Percentiles rank a stretch among this genome's conserved stretches.
Conservation (phyloP, 2,797 vertebrate genomes). For the Parambassis ranga region DNA sequence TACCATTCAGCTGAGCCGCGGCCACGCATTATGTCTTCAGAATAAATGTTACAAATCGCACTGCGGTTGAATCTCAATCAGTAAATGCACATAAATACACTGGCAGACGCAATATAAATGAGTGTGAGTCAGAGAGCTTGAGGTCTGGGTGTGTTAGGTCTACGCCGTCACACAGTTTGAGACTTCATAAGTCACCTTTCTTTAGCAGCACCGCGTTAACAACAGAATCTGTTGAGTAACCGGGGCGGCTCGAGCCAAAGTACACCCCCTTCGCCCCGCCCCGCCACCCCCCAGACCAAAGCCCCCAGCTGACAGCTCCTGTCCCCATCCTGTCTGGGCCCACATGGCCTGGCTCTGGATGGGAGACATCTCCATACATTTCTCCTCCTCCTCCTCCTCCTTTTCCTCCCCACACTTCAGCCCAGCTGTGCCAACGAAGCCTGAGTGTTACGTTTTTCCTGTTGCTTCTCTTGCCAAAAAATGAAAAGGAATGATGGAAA, state of each 20-base stretch:
- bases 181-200: constrained; percentile 61
- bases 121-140: constrained; percentile 50
- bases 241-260: constrained; percentile 13
- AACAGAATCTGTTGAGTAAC: constrained; percentile 48
- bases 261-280: constrained; percentile 36
- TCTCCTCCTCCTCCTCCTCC: constrained; percentile 28
- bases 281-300: constrained; percentile 24
- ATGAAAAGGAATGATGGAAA: constrained; percentile 49
- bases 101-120: constrained; percentile 35
- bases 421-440: constrained; percentile 65
- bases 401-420: constrained; percentile 13
- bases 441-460: constrained; percentile 61
- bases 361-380: constrained; percentile 49
- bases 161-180: constrained; percentile 42
- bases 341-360: constrained; percentile 47
- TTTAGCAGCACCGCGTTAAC: constrained; percentile 26
- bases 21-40: constrained; percentile 45
- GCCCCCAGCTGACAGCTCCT: constrained; percentile 52
- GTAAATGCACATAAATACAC: constrained; percentile 44
- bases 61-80: constrained; percentile 39
- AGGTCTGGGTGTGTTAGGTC: constrained; percentile 43
- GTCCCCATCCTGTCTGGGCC: constrained; percentile 57
- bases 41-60: constrained; percentile 47
- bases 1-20: background rate
- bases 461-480: constrained; percentile 51